Conservation (phyloP, 2,797 vertebrate genomes). For the Remorina albescens region DNA sequence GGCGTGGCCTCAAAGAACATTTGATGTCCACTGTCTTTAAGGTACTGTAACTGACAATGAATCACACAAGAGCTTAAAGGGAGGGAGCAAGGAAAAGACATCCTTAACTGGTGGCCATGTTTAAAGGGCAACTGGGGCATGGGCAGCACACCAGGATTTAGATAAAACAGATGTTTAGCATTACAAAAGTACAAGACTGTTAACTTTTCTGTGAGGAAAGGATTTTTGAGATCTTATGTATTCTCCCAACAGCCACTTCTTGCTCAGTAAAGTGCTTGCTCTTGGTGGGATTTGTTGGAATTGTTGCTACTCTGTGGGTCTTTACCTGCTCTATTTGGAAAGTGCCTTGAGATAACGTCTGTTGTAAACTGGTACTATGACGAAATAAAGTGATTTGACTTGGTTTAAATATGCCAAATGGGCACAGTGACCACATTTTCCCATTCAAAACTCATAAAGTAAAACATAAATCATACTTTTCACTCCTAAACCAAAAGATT, state of each 20-base stretch:
- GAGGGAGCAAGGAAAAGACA: not conserved
- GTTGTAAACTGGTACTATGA: too few species aligned
- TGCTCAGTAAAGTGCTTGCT: not conserved
- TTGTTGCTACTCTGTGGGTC: too few species aligned
- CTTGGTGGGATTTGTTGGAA: too few species aligned
- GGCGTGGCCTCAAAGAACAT: not conserved
- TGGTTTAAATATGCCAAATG: not conserved
- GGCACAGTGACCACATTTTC: not conserved
- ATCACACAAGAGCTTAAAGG: conserved; percentile 7
- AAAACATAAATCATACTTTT: not conserved
- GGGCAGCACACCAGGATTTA: not conserved
- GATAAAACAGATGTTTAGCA: not conserved
- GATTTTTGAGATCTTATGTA: not conserved
- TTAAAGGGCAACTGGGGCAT: conserved; percentile 4
- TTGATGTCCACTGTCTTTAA: conserved; percentile 28
- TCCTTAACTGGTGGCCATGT: not conserved
- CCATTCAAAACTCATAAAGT: too few species aligned
- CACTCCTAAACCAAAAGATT: not conserved
- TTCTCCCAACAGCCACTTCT: not conserved
- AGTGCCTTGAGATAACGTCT: too few species aligned
- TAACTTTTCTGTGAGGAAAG: not conserved
- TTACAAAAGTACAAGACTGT: not conserved
- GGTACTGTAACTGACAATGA: conserved; percentile 1
- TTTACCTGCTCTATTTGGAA: too few species aligned
- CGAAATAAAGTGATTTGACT: too few species aligned